These are phyloP conservation scores for Phymatocera aterrima DNA, from an alignment of 2,888 invertebrate species.

Conservation along the genomic window DNA sequence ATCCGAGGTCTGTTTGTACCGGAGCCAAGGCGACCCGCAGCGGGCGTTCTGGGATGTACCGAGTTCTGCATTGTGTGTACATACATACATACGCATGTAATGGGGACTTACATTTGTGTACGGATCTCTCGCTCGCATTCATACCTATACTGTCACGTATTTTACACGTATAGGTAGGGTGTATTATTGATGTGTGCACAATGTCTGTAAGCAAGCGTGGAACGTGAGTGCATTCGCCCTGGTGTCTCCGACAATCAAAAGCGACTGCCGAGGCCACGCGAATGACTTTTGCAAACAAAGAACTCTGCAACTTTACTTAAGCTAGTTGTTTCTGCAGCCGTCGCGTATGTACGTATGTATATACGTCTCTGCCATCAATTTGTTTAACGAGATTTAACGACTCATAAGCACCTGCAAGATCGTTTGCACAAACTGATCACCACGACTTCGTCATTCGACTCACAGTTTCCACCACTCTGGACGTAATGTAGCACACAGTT, in stretches of 20 bases:
- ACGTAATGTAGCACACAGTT: too few relatives aligned
- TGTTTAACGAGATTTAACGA: slow-evolving; percentile 32
- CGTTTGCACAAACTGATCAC: slow-evolving; percentile 30
- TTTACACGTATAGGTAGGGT: background rate
- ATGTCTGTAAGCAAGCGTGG: slow-evolving; percentile 12
- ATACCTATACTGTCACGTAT: background rate
- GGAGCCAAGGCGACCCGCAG: slow-evolving; percentile 24
- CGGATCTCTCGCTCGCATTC: background rate
- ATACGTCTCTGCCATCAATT: slow-evolving; percentile 3
- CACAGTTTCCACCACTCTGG: background rate
- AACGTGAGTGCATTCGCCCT: slow-evolving; percentile 32
- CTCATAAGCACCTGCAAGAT: slow-evolving; percentile 20
- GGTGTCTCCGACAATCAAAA: slow-evolving; percentile 54
- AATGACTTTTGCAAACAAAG: slow-evolving; percentile 54
- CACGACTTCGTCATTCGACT: background rate
- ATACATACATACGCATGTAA: background rate
- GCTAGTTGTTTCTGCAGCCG: slow-evolving; percentile 33
- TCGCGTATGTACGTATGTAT: background rate
- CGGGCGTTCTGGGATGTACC: slow-evolving; percentile 14
- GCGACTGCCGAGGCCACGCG: slow-evolving; percentile 45
- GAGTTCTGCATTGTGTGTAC: background rate
- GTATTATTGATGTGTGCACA: slow-evolving; percentile 32
- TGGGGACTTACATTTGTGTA: slow-evolving; percentile 22
- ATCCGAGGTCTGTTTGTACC: slow-evolving; percentile 31
- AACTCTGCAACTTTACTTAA: slow-evolving; percentile 29